Evolutionary conservation across 2,888 invertebrate genomes (phyloP).

Genomic region (Oscheius sp.): DNA sequence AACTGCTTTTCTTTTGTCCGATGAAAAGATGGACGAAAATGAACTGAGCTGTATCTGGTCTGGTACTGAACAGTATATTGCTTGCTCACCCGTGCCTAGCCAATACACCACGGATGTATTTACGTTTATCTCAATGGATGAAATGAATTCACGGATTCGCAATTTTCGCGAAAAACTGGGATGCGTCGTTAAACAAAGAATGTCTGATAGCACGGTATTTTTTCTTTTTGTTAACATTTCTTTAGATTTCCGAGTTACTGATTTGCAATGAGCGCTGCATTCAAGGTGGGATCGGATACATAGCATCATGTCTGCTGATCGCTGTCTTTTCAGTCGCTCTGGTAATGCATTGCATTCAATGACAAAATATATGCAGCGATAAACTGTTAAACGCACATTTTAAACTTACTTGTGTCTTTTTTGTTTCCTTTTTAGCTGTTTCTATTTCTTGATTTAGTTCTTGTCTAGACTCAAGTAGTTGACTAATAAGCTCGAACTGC

Average conservation of each 20-base stretch:
- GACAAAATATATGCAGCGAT: not conserved
- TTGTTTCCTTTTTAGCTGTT: constrained; percentile 2
- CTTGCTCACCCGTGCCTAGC: constrained; percentile 39
- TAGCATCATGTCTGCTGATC: constrained; percentile 34
- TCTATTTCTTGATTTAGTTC: constrained; percentile 18
- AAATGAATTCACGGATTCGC: not conserved
- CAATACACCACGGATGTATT: constrained; percentile 23
- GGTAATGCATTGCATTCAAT: constrained; percentile 31
- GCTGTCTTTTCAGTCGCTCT: constrained; percentile 27
- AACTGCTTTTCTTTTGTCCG: constrained; percentile 38
- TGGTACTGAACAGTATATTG: constrained; percentile 22
- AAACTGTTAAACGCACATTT: constrained; percentile 6
- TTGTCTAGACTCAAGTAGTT: constrained; percentile 76
- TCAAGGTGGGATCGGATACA: constrained; percentile 44
- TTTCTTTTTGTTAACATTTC: not conserved
- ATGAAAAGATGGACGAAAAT: constrained; percentile 30
- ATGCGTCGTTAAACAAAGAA: too few relatives aligned
- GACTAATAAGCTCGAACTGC: constrained; percentile 80
- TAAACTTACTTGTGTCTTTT: constrained; percentile 10
- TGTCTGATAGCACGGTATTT: too few relatives aligned
- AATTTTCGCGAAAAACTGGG: constrained; percentile 13
- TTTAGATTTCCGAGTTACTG: constrained; percentile 34
- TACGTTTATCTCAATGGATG: constrained; percentile 13
- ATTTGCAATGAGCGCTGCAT: constrained; percentile 49
- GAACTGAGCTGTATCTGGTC: constrained; percentile 46